Conservation (phyloP, 2,797 vertebrate species). For the Acrocephalus scirpaceus region DNA sequence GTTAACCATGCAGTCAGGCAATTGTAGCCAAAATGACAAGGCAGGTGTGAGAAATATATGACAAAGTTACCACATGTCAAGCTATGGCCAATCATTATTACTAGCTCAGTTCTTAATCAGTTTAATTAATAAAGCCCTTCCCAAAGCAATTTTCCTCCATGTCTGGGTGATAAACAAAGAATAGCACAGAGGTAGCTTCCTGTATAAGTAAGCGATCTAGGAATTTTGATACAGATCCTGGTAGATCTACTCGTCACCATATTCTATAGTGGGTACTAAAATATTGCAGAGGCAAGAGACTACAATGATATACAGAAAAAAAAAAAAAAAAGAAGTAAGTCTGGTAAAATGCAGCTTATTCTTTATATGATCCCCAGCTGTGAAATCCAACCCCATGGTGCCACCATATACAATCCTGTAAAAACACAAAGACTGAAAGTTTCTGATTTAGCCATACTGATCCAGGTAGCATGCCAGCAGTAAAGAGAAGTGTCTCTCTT, state of each 20-base stretch:
- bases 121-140: not conserved
- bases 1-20: not conserved
- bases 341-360: constrained; percentile 11
- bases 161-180: not conserved
- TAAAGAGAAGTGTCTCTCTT: not conserved
- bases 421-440: constrained; percentile 18
- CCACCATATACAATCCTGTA: constrained; percentile 4
- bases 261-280: not conserved
- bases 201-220: not conserved
- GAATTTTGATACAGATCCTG: not conserved
- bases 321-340: not conserved
- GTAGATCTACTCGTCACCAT: not conserved
- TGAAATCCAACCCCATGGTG: constrained; percentile 15
- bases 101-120: not conserved
- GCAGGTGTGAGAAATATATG: not conserved
- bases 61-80: not conserved
- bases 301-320: not conserved
- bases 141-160: not conserved
- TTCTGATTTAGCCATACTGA: constrained; percentile 3
- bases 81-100: not conserved
- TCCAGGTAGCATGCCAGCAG: not conserved
- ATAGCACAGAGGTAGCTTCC: not conserved
- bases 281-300: not conserved
- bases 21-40: not conserved
- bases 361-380: not conserved